Evolutionary conservation across 2,113 vertebrate species (phyloP).

Genomic region (Cercopithecus mona): DNA sequence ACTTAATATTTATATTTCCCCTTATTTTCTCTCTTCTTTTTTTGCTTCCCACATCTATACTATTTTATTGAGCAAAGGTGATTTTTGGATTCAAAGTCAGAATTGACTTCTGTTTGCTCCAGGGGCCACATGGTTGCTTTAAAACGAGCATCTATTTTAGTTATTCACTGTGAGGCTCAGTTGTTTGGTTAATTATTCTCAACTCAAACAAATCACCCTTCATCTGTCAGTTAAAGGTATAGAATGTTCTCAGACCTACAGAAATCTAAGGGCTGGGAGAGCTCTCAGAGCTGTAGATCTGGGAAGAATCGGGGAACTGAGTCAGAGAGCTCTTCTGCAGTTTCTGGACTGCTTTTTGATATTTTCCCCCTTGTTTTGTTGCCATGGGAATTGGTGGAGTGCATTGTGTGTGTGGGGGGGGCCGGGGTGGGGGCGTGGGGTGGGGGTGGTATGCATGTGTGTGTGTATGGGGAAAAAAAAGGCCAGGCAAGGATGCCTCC

Average conservation of each 20-base stretch:
- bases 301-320: neutral
- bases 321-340: neutral
- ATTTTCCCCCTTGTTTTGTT: slow-evolving; percentile 57
- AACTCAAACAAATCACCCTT: slow-evolving; percentile 4
- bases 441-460: too few relatives aligned
- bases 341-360: neutral
- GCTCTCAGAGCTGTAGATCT: neutral
- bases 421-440: too few relatives aligned
- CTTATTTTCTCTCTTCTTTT: neutral
- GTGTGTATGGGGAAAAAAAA: neutral
- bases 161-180: neutral
- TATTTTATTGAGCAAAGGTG: neutral
- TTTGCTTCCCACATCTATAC: neutral
- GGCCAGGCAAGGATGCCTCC: neutral
- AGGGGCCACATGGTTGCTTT: neutral
- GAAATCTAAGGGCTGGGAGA: neutral
- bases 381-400: slow-evolving; percentile 64
- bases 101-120: neutral
- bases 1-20: neutral
- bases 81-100: slow-evolving; percentile 4
- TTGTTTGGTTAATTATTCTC: slow-evolving; percentile 13
- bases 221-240: neutral
- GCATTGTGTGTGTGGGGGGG: neutral
- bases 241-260: neutral
- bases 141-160: neutral